Base-by-base conservation (phyloP, 1,140 invertebrate species). In the Potamilus streckersoni region DNA sequence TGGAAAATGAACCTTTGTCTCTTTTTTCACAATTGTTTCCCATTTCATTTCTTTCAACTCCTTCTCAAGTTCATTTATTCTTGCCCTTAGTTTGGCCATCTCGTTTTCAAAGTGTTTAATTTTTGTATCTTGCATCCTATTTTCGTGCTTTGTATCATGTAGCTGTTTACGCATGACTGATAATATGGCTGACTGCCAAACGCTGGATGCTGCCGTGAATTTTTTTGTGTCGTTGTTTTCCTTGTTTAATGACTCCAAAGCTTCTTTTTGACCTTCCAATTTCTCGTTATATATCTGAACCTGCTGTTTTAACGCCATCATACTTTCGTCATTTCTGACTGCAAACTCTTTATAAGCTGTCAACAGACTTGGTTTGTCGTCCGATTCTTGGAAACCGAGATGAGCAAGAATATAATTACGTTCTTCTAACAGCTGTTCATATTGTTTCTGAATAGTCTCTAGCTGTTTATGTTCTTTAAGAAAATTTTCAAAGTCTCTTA, bases 181-280 rank as follows among this genome's bases (percentile, higher is more conserved):
- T 70, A 77, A 63, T 60, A 77, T 68, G 17, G 75, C 75, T 31
- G 71, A 72, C 38, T 77, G 75, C 75, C 69, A 77, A 20, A 77
- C 75, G 13, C 61, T 71, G 49, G 69, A 69, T 4, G 75, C 75
- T 23, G 58, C 15, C 60, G 71, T 77, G n/a, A 77, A n/a, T 57
- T 77, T 77, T 49, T 64, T 67, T 31, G 68, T 61, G 16, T 27
- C 61, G 15, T 27, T 23, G 17, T 68, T 49, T 23, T 77, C 75
- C 57, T 77, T 77, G n/a, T 77, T 38, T 23, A 77, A 60, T n/a
- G 27, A 60, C 31, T 72, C 16, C 2, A 77, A 72, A 17, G 55
- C 72, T 56, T 77, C 75, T 62, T 77, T 69, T 55, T 77, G 75
- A 12, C 69, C 70, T 57, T 77, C 75, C n/a, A 77, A 72, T 19